phyloP scores from a whole-genome alignment of 2,888 invertebrate species.

The Boloria euphrosyne region DNA sequence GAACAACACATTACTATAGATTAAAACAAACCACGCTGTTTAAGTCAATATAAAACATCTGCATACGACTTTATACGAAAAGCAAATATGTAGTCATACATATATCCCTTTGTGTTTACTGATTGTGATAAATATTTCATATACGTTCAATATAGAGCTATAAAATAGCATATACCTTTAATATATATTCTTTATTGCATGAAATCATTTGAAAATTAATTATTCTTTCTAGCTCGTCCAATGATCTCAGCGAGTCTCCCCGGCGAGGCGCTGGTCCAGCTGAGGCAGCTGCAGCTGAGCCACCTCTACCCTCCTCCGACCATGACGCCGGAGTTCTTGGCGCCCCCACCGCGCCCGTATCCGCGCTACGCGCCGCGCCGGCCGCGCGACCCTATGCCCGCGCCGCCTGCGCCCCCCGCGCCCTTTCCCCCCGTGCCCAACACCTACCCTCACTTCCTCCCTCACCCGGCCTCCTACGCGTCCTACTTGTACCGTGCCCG shows the following conservation, averaged over 20 bases:
- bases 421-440: slow-evolving; percentile 60
- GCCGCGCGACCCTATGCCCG: slow-evolving; percentile 63
- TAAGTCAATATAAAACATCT: neutral
- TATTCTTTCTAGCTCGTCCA: slow-evolving; percentile 75
- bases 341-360: slow-evolving; percentile 85
- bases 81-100: neutral
- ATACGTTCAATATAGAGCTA: slow-evolving; percentile 11
- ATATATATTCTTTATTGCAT: too few relatives aligned
- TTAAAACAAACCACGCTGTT: slow-evolving; percentile 7
- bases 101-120: too few relatives aligned
- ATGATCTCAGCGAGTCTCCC: slow-evolving; percentile 87
- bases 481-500: slow-evolving; percentile 71
- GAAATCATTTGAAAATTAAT: slow-evolving; percentile 30
- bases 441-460: slow-evolving; percentile 72
- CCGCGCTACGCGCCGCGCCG: slow-evolving; percentile 76
- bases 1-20: slow-evolving; percentile 9
- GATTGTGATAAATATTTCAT: neutral
- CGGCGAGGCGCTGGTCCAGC: slow-evolving; percentile 84
- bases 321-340: slow-evolving; percentile 84
- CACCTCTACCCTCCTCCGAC: slow-evolving; percentile 78
- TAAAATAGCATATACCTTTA: too few relatives aligned
- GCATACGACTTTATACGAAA: neutral
- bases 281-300: slow-evolving; percentile 81
- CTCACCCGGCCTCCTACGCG: slow-evolving; percentile 70
- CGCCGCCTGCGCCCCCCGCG: slow-evolving; percentile 58